Conservation (phyloP, 2,797 vertebrate species). For the Benthosema pterotum region DNA sequence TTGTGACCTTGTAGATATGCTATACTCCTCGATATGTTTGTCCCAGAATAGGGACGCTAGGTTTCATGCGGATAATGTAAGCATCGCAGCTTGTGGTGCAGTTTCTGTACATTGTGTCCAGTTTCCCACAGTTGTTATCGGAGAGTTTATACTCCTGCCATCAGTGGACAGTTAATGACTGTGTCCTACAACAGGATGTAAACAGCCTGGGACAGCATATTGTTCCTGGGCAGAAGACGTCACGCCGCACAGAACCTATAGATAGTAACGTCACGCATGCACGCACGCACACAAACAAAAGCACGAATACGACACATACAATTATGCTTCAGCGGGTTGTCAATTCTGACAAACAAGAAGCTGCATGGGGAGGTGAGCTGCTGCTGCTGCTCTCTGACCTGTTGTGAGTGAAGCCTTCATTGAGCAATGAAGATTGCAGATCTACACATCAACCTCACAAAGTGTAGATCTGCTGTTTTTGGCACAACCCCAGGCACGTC, state of each 20-base stretch:
- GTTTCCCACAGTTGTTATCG: conserved; percentile 18
- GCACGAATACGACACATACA: too few species aligned
- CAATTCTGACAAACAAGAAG: too few species aligned
- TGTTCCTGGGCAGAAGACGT: conserved; percentile 32
- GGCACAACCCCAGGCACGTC: too few species aligned
- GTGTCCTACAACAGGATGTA: conserved; percentile 60
- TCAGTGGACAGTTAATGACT: conserved; percentile 29
- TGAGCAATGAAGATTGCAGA: neutral
- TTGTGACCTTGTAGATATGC: too few species aligned
- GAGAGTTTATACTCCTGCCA: conserved; percentile 40
- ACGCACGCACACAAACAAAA: conserved; percentile 7
- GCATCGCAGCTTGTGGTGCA: neutral
- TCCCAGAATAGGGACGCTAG: too few species aligned
- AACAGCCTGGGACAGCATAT: conserved; percentile 60
- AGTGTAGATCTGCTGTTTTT: too few species aligned
- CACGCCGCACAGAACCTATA: neutral
- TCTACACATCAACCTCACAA: too few species aligned
- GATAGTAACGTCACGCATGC: neutral
- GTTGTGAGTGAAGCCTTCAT: too few species aligned
- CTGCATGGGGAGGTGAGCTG: too few species aligned
- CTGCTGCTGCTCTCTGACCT: too few species aligned
- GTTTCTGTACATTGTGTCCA: neutral
- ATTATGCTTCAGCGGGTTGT: too few species aligned
- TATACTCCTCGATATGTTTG: too few species aligned
- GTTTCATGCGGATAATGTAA: neutral